Evolutionary conservation across 2,113 vertebrate genomes (phyloP).

Genomic region (Steatornis caripensis): DNA sequence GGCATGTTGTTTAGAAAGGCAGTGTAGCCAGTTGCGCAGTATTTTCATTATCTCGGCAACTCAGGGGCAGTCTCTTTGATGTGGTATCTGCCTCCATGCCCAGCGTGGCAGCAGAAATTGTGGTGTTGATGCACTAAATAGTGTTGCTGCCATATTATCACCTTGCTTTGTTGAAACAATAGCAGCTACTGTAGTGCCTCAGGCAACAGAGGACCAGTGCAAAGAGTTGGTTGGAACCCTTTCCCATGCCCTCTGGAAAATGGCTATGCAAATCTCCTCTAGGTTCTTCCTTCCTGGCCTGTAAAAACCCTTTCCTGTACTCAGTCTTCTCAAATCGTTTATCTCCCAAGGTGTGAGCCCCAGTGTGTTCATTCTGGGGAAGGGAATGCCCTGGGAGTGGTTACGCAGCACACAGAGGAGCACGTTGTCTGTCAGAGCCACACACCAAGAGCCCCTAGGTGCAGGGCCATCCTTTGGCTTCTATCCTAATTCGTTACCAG

Average conservation of each 20-base stretch:
- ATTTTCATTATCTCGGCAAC: slow-evolving; percentile 29
- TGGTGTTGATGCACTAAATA: background rate
- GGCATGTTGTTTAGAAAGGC: slow-evolving; percentile 12
- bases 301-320: background rate
- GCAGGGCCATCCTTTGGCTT: background rate
- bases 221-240: background rate
- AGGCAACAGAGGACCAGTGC: background rate
- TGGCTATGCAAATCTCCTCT: background rate
- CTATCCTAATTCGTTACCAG: fast-evolving
- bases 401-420: background rate
- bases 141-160: background rate
- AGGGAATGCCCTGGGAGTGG: background rate
- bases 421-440: background rate
- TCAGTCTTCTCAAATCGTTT: background rate
- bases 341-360: background rate
- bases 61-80: slow-evolving; percentile 20
- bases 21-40: background rate
- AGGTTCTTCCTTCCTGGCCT: background rate
- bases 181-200: background rate
- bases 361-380: background rate
- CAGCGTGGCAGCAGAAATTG: background rate
- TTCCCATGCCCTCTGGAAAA: slow-evolving; percentile 22
- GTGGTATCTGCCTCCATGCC: slow-evolving; percentile 24
- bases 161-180: slow-evolving; percentile 22
- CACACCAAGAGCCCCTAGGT: background rate